Evolutionary conservation across 2,797 vertebrate species (phyloP).

Genomic region (Sebastes iracundus): DNA sequence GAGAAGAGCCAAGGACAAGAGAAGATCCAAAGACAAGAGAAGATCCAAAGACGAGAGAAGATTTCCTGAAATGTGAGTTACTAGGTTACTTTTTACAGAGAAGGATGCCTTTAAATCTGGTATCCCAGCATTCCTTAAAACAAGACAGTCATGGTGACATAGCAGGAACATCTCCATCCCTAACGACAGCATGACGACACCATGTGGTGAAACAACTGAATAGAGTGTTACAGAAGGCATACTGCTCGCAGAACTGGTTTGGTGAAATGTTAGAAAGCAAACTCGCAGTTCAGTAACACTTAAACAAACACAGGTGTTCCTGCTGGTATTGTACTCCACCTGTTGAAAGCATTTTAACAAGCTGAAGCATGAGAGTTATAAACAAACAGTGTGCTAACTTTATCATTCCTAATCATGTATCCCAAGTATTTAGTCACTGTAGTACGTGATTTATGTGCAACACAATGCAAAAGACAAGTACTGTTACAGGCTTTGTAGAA

Average conservation of each 20-base stretch:
- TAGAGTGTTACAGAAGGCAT: conserved; percentile 20
- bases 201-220: conserved; percentile 32
- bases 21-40: conserved; percentile 38
- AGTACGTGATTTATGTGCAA: neutral
- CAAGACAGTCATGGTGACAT: neutral
- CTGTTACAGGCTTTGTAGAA: neutral
- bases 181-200: conserved; percentile 1
- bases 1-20: conserved; percentile 36
- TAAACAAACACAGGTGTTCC: conserved; percentile 63
- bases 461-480: neutral
- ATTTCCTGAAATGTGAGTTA: conserved; percentile 83
- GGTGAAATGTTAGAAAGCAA: conserved; percentile 31
- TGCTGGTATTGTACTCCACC: neutral
- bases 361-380: neutral
- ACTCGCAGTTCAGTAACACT: conserved; percentile 21
- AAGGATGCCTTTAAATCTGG: neutral
- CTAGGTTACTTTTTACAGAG: neutral
- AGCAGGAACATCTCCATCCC: neutral
- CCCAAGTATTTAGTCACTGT: neutral
- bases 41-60: conserved; percentile 63
- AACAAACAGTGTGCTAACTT: neutral
- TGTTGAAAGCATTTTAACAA: conserved; percentile 1
- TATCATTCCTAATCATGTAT: neutral
- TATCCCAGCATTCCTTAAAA: neutral
- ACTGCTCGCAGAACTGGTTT: conserved; percentile 68